A percentile compares a stretch with the other conserved stretches of the same genome.
Conservation (phyloP, 2,113 vertebrate species). For the Nibea albiflora region DNA sequence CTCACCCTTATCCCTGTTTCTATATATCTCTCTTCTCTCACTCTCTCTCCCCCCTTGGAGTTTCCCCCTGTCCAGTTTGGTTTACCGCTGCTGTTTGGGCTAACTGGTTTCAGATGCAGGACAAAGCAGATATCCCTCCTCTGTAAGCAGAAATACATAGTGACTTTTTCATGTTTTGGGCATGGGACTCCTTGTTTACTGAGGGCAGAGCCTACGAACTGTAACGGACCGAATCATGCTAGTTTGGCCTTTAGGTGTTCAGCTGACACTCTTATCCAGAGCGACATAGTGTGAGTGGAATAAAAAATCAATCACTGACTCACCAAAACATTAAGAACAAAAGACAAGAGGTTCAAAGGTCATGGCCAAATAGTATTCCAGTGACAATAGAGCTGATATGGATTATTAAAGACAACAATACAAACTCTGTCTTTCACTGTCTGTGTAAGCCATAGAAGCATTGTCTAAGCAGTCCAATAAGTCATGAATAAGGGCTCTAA, state of each 20-base stretch:
- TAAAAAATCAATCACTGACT: not conserved
- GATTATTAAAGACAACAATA: not conserved
- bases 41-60: not conserved
- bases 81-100: conserved; percentile 46
- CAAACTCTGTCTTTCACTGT: not conserved
- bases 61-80: conserved; percentile 22
- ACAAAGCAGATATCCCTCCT: conserved; percentile 12
- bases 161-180: conserved; percentile 37
- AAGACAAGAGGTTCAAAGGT: not conserved
- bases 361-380: not conserved
- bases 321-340: not conserved
- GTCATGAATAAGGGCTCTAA: not conserved
- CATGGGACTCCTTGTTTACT: conserved; percentile 19
- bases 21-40: conserved; percentile 49
- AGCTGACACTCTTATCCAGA: not conserved
- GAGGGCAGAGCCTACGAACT: conserved; percentile 1
- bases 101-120: conserved; percentile 70
- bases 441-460: not conserved
- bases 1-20: conserved; percentile 42
- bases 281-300: not conserved
- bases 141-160: conserved; percentile 38
- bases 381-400: not conserved
- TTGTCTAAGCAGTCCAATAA: not conserved
- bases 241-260: not conserved
- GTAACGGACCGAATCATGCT: not conserved